phyloP scores from a whole-genome alignment of 2,888 invertebrate genomes.

The Charanyca ferruginea region DNA sequence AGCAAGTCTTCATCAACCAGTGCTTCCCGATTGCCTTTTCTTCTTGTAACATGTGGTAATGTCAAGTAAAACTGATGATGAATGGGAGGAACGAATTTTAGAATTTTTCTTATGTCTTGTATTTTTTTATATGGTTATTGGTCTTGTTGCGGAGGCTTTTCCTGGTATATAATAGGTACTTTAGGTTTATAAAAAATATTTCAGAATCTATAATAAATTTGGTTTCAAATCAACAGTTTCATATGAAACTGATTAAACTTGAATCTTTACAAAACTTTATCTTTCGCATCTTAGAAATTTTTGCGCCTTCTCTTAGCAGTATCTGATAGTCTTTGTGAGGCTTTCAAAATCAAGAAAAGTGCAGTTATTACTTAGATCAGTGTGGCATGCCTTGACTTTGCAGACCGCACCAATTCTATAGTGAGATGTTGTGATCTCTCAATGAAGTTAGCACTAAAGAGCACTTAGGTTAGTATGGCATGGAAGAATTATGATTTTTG shows the following conservation, averaged over 20 bases:
- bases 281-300: conserved; percentile 44
- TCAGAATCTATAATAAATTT: conserved; percentile 50
- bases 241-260: conserved; percentile 34
- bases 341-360: no score
- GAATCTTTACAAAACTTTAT: conserved; percentile 42
- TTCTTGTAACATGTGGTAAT: conserved; percentile 40
- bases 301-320: conserved; percentile 47
- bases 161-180: conserved; percentile 52
- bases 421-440: no score
- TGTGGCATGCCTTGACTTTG: no score
- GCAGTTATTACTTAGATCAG: no score
- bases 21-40: conserved; percentile 35
- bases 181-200: conserved; percentile 43
- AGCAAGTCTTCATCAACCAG: conserved; percentile 32
- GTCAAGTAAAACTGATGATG: no score
- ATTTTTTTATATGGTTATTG: conserved; percentile 51
- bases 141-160: conserved; percentile 44
- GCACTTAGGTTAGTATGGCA: no score
- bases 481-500: no score
- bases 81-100: conserved; percentile 48
- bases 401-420: no score
- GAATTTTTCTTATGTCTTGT: conserved; percentile 53
- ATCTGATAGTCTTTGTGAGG: conserved; percentile 38
- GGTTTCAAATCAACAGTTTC: conserved; percentile 51
- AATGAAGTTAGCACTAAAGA: no score